Evolutionary conservation across 2,888 invertebrate species (phyloP).

Genomic region (Eupithecia dodoneata): DNA sequence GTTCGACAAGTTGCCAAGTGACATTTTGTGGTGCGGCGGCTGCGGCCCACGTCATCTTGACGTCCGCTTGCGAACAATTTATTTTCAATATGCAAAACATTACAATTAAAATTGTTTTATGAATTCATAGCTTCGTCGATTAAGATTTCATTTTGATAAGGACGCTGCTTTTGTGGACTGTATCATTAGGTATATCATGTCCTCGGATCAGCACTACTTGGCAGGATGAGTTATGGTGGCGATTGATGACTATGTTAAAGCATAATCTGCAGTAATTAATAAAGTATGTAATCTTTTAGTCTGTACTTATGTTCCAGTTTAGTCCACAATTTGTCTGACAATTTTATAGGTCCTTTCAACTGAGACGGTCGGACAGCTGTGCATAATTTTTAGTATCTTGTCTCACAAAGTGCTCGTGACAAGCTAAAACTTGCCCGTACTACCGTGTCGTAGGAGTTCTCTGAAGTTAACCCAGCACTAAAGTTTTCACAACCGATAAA

Average conservation of each 20-base stretch:
- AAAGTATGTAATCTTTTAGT: constrained; percentile 40
- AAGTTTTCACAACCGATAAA: constrained; percentile 63
- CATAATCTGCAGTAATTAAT: constrained; percentile 45
- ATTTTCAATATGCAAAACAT: constrained; percentile 76
- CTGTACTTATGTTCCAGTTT: constrained; percentile 27
- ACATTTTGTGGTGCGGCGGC: constrained; percentile 69
- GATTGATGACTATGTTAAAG: constrained; percentile 48
- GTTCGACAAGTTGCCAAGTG: constrained; percentile 79
- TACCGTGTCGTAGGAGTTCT: constrained; percentile 28
- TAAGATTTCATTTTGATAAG: constrained; percentile 81
- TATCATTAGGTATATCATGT: constrained; percentile 68
- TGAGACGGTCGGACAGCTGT: neutral
- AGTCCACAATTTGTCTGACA: constrained; percentile 20
- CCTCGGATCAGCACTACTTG: constrained; percentile 44
- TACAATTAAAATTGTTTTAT: constrained; percentile 80
- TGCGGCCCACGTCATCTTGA: constrained; percentile 67
- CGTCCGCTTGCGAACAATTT: constrained; percentile 68
- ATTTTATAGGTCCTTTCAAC: constrained; percentile 19
- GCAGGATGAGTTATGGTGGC: constrained; percentile 57
- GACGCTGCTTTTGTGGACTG: constrained; percentile 64
- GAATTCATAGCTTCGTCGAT: constrained; percentile 73
- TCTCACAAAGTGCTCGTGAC: constrained; percentile 44
- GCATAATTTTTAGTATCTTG: constrained; percentile 17
- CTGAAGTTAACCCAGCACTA: constrained; percentile 48
- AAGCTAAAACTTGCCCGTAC: constrained; percentile 33